Conservation (phyloP, 2,888 invertebrate species). For the Drosophila birchii region DNA sequence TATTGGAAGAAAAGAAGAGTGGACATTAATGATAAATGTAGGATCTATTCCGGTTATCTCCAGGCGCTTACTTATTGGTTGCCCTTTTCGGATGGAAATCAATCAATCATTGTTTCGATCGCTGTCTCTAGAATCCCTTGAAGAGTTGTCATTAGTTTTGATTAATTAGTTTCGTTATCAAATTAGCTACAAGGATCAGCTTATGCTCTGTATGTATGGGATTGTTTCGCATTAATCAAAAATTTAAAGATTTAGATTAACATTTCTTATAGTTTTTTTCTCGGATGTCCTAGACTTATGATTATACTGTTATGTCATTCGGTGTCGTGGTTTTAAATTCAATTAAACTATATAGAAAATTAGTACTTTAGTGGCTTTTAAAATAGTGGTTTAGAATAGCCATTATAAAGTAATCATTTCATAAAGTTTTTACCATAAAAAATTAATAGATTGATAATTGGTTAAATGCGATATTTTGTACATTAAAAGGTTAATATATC, state of each 20-base stretch:
- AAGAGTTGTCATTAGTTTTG: conserved; percentile 40
- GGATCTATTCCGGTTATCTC: conserved; percentile 54
- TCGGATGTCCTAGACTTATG: not conserved
- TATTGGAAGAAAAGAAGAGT: conserved; percentile 71
- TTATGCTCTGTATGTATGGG: not conserved
- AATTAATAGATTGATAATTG: too few relatives aligned
- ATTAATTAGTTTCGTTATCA: conserved; percentile 20
- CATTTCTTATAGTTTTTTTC: not conserved
- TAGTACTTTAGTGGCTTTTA: too few relatives aligned
- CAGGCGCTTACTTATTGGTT: conserved; percentile 43
- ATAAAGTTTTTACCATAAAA: too few relatives aligned
- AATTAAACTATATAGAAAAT: not conserved
- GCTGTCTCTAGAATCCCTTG: conserved; percentile 43
- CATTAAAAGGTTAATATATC: too few relatives aligned
- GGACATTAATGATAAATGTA: conserved; percentile 68
- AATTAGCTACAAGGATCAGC: conserved; percentile 16
- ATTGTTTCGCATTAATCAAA: not conserved
- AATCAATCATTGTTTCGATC: conserved; percentile 33
- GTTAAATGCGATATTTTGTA: too few relatives aligned
- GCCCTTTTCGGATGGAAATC: conserved; percentile 30
- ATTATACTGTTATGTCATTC: not conserved
- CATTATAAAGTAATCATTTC: too few relatives aligned
- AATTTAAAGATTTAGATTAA: not conserved
- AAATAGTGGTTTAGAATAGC: too few relatives aligned
- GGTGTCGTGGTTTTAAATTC: not conserved